Percentiles rank a stretch among this genome's conserved stretches.
Evolutionary conservation across 2,113 vertebrate species (phyloP).

Genomic region (Daboia siamensis): DNA sequence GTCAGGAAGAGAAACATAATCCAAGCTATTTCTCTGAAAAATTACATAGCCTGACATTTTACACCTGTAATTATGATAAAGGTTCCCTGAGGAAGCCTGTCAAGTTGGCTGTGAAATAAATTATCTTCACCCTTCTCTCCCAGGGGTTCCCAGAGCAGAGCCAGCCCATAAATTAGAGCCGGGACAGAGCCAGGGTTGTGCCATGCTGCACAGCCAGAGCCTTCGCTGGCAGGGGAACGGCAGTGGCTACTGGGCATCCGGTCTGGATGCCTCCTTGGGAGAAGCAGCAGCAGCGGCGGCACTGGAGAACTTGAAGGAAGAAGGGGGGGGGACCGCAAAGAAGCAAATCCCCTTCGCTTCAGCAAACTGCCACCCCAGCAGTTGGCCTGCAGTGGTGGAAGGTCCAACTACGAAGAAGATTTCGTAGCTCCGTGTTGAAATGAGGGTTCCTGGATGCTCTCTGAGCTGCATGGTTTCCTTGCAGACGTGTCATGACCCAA

Average conservation of each 20-base stretch:
- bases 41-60: slow-evolving; percentile 13
- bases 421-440: neutral
- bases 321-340: neutral
- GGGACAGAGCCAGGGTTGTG: too few species aligned
- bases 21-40: neutral
- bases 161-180: neutral
- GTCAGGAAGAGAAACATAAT: slow-evolving; percentile 7
- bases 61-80: slow-evolving; percentile 33
- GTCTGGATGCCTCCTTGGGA: neutral
- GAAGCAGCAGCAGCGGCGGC: neutral
- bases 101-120: neutral
- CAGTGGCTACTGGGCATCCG: accelerated
- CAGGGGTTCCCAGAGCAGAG: neutral
- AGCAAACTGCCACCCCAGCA: neutral
- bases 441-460: neutral
- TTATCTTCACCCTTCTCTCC: neutral
- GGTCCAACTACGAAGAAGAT: neutral
- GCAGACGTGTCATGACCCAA: neutral
- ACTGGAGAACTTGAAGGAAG: neutral
- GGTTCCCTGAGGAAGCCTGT: slow-evolving; percentile 6
- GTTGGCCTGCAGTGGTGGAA: neutral
- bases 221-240: neutral
- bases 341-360: neutral
- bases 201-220: neutral
- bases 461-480: neutral